Base-by-base conservation (phyloP, 1,140 invertebrate genomes). In the Penaeus vannamei region DNA sequence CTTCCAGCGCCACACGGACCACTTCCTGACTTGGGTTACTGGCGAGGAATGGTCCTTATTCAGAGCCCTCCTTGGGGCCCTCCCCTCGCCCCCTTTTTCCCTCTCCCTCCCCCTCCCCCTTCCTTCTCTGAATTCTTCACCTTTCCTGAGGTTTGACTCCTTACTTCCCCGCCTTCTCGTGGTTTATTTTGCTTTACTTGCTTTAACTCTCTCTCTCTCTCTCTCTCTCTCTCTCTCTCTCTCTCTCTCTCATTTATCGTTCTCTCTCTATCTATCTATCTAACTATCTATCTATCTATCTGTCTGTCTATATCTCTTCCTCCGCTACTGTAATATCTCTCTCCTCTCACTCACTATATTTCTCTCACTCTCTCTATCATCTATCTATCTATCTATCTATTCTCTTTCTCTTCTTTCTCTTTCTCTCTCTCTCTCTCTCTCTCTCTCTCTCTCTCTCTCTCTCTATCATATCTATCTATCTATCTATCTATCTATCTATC, bases 21-120 rank as follows among this genome's bases (percentile, higher is more conserved):
- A 61, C 87, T 84, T 89, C 87, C 87, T 89, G 87, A 82, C 26
- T 89, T 66, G 14, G 12, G 61, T 89, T 89, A 84, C 87, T 29
- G 42, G 42, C 72, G 59, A 23, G 79, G 86, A 82, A 86, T 86
- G 85, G 32, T 81, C 60, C 53, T 36, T 79, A 80, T 77, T 53
- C 53, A 10, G 10, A 53, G 5, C 53, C 53, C 53, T 10, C 14
- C 53, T 10, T 79, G 19, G 62, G 19, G 10, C 62, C 69, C 77
- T 29, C n/a, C 84, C 22, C 46, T 29, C 19, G 19, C 72, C 26
- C 36, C 79, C 42, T 42, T 59, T 26, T 22, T 36, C 12, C 29
- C 59, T 81, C 4, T 36, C 0, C 12, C 72, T 53, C 42, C 19
- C 32, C 32, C 23, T 36, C 26, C 60, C 42, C 85, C 22, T 17